phyloP scores from a whole-genome alignment of 1,140 invertebrate genomes.

The Solenopsis fugax region DNA sequence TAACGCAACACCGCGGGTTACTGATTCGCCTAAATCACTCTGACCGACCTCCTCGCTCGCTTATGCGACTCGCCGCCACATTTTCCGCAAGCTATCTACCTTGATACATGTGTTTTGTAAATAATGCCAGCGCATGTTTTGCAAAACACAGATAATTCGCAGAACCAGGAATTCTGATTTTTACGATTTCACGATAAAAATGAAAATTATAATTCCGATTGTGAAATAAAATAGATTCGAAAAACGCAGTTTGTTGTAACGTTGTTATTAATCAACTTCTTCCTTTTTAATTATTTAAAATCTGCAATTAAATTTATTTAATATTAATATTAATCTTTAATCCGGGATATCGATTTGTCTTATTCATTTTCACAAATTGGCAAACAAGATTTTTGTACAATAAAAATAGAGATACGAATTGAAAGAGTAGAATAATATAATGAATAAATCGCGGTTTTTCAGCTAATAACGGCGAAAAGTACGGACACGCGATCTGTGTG shows the following conservation, averaged over 20 bases:
- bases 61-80: constrained; percentile 53
- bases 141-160: neutral
- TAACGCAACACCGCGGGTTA: constrained; percentile 79
- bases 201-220: neutral
- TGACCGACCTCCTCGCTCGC: constrained; percentile 53
- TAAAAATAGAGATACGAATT: neutral
- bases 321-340: neutral
- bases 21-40: constrained; percentile 78
- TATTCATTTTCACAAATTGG: neutral
- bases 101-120: constrained; percentile 42
- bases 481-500: constrained; percentile 26
- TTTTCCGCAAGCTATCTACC: constrained; percentile 36
- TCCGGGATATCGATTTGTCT: neutral
- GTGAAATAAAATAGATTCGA: neutral
- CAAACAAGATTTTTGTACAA: constrained; percentile 5
- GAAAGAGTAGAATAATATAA: neutral
- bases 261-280: neutral
- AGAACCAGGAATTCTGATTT: neutral
- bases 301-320: neutral
- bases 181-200: neutral
- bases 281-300: neutral
- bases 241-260: neutral
- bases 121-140: constrained; percentile 12
- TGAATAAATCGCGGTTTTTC: constrained; percentile 28
- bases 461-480: constrained; percentile 28